Conservation (phyloP, 2,888 invertebrate genomes). For the Eupsilia transversa region DNA sequence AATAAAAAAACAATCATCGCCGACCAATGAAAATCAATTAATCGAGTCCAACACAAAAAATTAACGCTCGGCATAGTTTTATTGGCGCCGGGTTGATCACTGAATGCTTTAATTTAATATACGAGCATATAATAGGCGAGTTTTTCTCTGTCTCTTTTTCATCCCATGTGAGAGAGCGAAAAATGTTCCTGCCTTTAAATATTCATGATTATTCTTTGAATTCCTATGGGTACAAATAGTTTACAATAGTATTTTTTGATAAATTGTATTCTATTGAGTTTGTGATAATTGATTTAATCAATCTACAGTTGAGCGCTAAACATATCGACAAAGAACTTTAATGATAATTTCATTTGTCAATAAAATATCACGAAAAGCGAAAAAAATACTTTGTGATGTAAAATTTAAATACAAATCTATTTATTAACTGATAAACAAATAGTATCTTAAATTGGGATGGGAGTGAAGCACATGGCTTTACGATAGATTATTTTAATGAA, state of each 20-base stretch:
- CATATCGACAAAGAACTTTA: conserved; percentile 4
- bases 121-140: conserved; percentile 72
- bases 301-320: neutral
- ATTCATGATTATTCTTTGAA: conserved; percentile 60
- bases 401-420: conserved; percentile 4
- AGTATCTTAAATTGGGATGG: neutral
- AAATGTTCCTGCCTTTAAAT: conserved; percentile 56
- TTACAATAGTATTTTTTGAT: conserved; percentile 44
- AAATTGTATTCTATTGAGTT: conserved; percentile 27
- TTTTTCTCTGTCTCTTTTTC: conserved; percentile 67
- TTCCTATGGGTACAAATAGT: conserved; percentile 35
- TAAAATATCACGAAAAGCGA: neutral
- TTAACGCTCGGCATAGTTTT: conserved; percentile 76
- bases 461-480: neutral
- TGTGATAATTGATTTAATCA: conserved; percentile 17
- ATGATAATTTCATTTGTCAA: conserved; percentile 1
- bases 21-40: conserved; percentile 84
- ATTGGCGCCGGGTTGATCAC: conserved; percentile 80
- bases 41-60: conserved; percentile 79
- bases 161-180: conserved; percentile 61
- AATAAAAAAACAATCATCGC: conserved; percentile 68
- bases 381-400: neutral
- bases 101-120: conserved; percentile 82
- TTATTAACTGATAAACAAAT: conserved; percentile 1
- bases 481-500: conserved; percentile 14